phyloP scores from a whole-genome alignment of 2,113 vertebrate genomes.

The Callithrix jacchus region DNA sequence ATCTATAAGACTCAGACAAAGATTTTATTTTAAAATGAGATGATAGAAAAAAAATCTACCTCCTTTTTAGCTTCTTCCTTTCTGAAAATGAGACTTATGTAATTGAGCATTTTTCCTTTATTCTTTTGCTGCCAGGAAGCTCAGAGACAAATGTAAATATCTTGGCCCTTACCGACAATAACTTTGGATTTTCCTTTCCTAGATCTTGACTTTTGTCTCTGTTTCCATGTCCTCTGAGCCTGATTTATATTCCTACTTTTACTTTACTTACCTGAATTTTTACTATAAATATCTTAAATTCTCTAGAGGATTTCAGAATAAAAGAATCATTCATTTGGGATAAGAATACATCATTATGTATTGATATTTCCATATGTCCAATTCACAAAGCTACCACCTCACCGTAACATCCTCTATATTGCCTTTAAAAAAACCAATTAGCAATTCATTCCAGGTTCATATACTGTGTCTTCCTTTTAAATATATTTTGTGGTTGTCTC shows the following conservation, averaged over 20 bases:
- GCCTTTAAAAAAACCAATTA: conserved; percentile 7
- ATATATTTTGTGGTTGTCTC: not conserved
- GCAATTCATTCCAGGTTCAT: conserved; percentile 52
- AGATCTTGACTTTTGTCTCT: not conserved
- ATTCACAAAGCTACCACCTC: fast-evolving
- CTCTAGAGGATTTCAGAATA: not conserved
- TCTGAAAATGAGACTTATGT: not conserved
- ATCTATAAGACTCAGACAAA: not conserved
- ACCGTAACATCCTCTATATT: not conserved
- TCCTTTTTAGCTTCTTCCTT: not conserved
- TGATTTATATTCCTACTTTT: not conserved
- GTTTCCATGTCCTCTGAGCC: not conserved
- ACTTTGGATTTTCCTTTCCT: not conserved
- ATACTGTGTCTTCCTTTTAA: not conserved
- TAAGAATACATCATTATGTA: not conserved
- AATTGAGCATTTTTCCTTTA: not conserved
- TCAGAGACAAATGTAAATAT: not conserved
- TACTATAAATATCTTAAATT: not conserved
- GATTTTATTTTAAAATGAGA: not conserved
- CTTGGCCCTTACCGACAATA: not conserved
- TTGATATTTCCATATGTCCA: conserved; percentile 2
- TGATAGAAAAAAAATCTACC: not conserved
- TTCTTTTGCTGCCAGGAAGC: not conserved
- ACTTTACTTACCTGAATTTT: not conserved
- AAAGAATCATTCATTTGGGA: not conserved